Evolutionary conservation across 2,888 invertebrate species (phyloP), one percentile per base, ranked within the genome.

Genomic region (Eilema depressum): DNA sequence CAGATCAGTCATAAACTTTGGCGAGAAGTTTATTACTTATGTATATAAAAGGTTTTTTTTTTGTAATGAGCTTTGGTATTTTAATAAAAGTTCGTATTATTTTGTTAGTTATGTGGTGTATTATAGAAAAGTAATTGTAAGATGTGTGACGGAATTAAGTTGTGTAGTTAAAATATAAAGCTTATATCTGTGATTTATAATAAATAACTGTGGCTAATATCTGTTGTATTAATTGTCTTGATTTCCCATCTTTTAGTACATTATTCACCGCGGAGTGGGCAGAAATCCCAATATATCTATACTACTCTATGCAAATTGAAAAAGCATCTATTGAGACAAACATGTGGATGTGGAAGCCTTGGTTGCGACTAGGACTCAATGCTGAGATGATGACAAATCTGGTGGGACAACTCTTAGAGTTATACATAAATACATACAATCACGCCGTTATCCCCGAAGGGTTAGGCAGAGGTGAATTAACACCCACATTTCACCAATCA

Each of bases 101-200:
- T 66, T 60, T 37, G n/a, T 62, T 37, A 33, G 62, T 53, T 26
- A 56, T 63, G 53, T 70, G 30, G 47, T 63, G 69, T 70, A 70
- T 57, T 25, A 63, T 70, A 69, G 60, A 57, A 61, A 68, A 67
- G 30, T 69, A 65, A 59, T 63, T 66, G 30, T 72, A 68, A 72
- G 68, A 65, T 61, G 68, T 68, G 65, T 71, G 61, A 62, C 56
- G 56, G 71, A 57, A 68, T 71, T 62, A 67, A 64, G 72, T 69
- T 69, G 69, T 72, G 69, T 73, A 73, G 72, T 72, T 78, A 63
- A 69, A 75, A 79, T 75, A 73, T 76, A 77, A 81, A 79, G 80
- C 79, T 76, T 81, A 74, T 75, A 82, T 81, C 80, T 82, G 82
- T 80, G 80, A 80, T 80, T 82, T 77, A 79, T 82, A 79, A 82